Percentiles rank a stretch among this genome's conserved stretches.
These are phyloP conservation scores for Pantherophis alleghaniensis DNA, from an alignment of 2,797 vertebrate genomes.

Conservation along the genomic window DNA sequence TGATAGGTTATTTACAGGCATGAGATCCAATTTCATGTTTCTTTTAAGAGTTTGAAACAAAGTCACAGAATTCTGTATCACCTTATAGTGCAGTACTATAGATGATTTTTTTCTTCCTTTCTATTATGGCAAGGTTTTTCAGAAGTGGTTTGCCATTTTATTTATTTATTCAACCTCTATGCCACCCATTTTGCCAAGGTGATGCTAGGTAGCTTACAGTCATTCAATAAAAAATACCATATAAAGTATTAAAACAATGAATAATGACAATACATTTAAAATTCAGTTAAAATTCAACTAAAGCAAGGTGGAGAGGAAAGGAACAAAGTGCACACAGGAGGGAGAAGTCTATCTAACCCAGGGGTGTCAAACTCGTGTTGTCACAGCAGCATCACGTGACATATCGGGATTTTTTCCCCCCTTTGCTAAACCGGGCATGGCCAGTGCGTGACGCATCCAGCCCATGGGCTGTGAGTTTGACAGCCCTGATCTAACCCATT, in stretches of 20 bases:
- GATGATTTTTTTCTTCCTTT: background rate
- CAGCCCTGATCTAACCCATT: background rate
- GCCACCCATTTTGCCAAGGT: background rate
- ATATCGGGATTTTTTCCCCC: too few species aligned
- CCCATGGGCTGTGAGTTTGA: too few species aligned
- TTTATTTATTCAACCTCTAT: background rate
- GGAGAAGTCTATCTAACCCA: background rate
- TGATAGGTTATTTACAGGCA: background rate
- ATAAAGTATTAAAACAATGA: background rate
- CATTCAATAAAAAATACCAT: background rate
- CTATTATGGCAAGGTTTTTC: background rate
- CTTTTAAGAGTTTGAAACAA: background rate
- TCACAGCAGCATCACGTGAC: too few species aligned
- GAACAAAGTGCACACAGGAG: background rate
- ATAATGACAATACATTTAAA: background rate
- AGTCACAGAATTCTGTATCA: background rate
- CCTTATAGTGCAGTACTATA: background rate
- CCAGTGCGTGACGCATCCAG: too few species aligned
- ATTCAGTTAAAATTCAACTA: background rate
- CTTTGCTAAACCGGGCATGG: too few species aligned
- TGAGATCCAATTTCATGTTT: background rate
- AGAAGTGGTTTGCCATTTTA: background rate
- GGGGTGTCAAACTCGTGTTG: too few species aligned
- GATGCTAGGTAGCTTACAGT: background rate
- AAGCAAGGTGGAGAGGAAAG: background rate